Evolutionary conservation across 2,888 invertebrate genomes (phyloP), one percentile per base, ranked within the genome.

Genomic region (Orthonevra nobilis): DNA sequence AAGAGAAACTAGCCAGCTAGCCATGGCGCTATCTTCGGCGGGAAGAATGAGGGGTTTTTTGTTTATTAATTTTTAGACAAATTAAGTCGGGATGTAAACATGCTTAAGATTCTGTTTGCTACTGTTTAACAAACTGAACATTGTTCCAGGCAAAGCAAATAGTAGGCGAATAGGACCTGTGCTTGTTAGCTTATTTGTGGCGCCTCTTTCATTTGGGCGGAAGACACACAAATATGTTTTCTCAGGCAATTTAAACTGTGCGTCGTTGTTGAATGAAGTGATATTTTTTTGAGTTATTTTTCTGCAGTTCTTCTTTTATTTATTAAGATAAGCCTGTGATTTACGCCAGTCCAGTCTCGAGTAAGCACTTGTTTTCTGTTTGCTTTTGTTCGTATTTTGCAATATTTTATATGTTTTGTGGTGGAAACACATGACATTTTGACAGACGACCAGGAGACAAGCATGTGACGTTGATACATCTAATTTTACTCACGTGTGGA

Each of bases 1-100:
- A 50, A 48, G 26, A n/a, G 52, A 1, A 38, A 12, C 28, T 17
- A 50, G n/a, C n/a, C n/a, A n/a, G n/a, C 50, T 26, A n/a, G n/a
- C 5, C 15, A 9, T 36, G 36, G 23, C 19, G 10, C 32, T 19
- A 3, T n/a, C n/a, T n/a, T n/a, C n/a, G 10, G 34, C 0, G 38
- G 1, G 15, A 23, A 7, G n/a, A n/a, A n/a, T 7, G 26, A 15
- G 10, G 14, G 5, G 14, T 6, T 32, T 4, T n/a, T 28, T 19
- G 40, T 69, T 58, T 69, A 69, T 69, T 58, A 69, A 69, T 69
- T 69, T 58, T 69, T 46, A 38, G 60, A 69, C 58, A 60, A 69
- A 50, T 26, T 69, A 69, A 69, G 36, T 34, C 48, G 1, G 3
- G n/a, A 3, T 5, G 20, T 14, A 60, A 69, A 69, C 58, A 69